Conservation (phyloP, 2,797 vertebrate genomes). For the Microchirus variegatus region DNA sequence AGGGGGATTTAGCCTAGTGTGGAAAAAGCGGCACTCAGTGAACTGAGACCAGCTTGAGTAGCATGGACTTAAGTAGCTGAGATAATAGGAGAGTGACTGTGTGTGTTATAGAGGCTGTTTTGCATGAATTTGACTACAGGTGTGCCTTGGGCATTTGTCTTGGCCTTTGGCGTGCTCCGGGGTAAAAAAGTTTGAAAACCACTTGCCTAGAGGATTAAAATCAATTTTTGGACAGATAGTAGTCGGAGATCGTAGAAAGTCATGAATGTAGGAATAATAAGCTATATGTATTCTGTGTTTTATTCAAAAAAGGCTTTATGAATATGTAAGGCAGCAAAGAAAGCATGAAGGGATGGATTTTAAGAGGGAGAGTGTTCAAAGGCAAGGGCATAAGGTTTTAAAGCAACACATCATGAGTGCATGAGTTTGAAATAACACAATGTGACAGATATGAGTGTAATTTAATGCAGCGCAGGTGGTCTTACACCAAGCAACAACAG, state of each 20-base stretch:
- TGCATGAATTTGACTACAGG: too few species aligned
- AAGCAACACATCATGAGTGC: constrained; percentile 47
- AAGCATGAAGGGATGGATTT: constrained; percentile 28
- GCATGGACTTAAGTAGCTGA: too few species aligned
- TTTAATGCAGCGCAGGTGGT: constrained; percentile 57
- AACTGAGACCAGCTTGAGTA: too few species aligned
- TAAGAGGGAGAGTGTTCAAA: constrained; percentile 12
- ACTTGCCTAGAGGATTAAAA: constrained; percentile 33
- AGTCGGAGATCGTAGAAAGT: neutral
- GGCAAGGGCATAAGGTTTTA: constrained; percentile 11
- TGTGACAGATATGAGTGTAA: constrained; percentile 41
- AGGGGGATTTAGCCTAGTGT: too few species aligned
- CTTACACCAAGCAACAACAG: constrained; percentile 30
- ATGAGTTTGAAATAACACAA: constrained; percentile 40
- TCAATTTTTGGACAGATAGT: neutral
- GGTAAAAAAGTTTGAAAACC: too few species aligned
- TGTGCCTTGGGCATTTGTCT: too few species aligned
- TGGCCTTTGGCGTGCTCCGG: too few species aligned
- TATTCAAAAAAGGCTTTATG: constrained; percentile 19
- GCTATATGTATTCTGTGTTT: constrained; percentile 28
- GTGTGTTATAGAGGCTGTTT: too few species aligned
- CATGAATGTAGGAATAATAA: constrained; percentile 21
- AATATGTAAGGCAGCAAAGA: constrained; percentile 19
- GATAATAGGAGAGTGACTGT: too few species aligned
- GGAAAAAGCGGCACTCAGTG: too few species aligned